Base-by-base conservation (phyloP, 2,113 vertebrate genomes). In the Romanogobio albipinnatus region DNA sequence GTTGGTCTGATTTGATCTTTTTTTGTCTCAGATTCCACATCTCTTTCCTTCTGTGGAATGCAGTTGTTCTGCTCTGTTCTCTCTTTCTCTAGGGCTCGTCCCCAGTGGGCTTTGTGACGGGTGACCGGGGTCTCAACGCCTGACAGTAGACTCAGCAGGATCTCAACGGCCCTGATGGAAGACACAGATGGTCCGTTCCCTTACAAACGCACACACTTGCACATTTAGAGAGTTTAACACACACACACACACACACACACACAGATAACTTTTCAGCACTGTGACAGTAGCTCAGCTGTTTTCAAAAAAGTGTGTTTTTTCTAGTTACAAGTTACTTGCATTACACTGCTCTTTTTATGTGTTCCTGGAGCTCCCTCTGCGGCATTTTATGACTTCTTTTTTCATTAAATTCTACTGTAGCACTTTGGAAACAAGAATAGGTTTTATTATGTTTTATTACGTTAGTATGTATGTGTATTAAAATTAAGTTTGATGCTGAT, bases 101-200 rank as follows among this genome's bases (percentile, higher is more conserved):
- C 61, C 19, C 66, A 10, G 33, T 51, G 58, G 83, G 75, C 24
- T 84, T 39, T 84, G 83, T 84, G 83, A 84, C 4, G 61, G 74
- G 83, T 62, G 66, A 64, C 73, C 59, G 33, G 74, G 75, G 83
- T 70, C 75, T 70, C 61, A 64, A 59, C 75, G 62, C 53, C 83
- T 84, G 83, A 84, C 83, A 84, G 83, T 53, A 51, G 61, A 66
- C 83, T 53, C 83, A 84, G 83, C 83, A 77, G 83, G 83, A 76
- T 59, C 74, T 84, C 66, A 47, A 64, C 33, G 43, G 22, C 61
- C 80, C 71, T 86, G 80, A 86, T 86, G 85, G 85, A 86, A 82
- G 73, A 74, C 81, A 76, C 85, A 86, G 85, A 86, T 82, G 85
- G 85, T 70, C 61, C 51, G n/a, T 86, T 82, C 45, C 53, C 64